Percentiles rank a stretch among this genome's conserved stretches.
Evolutionary conservation across 2,888 invertebrate species (phyloP).

Genomic region (Acrobasis repandana): DNA sequence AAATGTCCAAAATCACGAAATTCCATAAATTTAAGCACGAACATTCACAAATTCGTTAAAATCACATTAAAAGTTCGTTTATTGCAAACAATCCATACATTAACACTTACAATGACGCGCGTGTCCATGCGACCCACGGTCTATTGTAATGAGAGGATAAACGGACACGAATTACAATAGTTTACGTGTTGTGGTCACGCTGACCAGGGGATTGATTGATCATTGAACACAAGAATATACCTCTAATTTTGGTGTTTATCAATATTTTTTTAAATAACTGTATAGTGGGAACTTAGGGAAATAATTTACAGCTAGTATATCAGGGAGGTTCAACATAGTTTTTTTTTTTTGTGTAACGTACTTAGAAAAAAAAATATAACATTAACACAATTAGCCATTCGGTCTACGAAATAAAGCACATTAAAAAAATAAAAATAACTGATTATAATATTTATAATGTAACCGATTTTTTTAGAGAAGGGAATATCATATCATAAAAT

Average conservation of each 20-base stretch:
- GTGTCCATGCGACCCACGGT: slow-evolving; percentile 42
- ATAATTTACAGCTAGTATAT: neutral
- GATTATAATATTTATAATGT: neutral
- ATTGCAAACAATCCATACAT: slow-evolving; percentile 51
- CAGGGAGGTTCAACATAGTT: too few relatives aligned
- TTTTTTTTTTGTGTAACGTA: too few relatives aligned
- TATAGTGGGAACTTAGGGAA: neutral
- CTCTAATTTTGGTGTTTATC: slow-evolving; percentile 53
- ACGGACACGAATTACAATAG: slow-evolving; percentile 42
- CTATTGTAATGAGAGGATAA: slow-evolving; percentile 36
- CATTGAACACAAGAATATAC: slow-evolving; percentile 63
- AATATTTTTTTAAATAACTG: neutral
- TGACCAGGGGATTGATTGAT: slow-evolving; percentile 66
- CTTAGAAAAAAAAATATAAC: too few relatives aligned
- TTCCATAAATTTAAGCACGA: slow-evolving; percentile 30
- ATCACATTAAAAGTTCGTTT: slow-evolving; percentile 50
- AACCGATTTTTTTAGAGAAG: neutral
- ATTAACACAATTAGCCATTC: too few relatives aligned
- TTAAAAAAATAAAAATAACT: too few relatives aligned
- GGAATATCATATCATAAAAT: neutral
- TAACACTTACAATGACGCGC: slow-evolving; percentile 48
- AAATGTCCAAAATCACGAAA: slow-evolving; percentile 24
- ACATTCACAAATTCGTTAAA: slow-evolving; percentile 45
- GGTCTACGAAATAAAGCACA: too few relatives aligned
- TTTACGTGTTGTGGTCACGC: slow-evolving; percentile 47